A percentile compares a stretch with the other conserved stretches of the same genome.
phyloP scores from a whole-genome alignment of 2,797 vertebrate species.

The Diceros bicornis region DNA sequence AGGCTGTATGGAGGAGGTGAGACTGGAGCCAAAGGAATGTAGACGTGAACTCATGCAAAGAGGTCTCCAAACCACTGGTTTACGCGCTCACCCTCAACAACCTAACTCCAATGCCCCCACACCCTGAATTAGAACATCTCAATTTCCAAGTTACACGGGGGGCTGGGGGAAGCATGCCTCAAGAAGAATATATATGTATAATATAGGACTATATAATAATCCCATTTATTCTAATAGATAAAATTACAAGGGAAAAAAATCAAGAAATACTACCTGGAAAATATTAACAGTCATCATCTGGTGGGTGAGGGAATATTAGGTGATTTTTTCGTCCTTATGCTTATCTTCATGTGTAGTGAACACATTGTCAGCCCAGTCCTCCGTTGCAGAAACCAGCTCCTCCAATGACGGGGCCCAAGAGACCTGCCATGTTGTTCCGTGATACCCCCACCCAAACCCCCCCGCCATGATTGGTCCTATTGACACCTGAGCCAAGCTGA shows the following conservation, averaged over 20 bases:
- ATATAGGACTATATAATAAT: neutral
- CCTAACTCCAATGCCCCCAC: neutral
- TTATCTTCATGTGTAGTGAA: neutral
- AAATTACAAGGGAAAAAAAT: neutral
- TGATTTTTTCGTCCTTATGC: neutral
- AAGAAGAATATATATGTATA: neutral
- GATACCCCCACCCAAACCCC: too few species aligned
- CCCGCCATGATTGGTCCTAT: too few species aligned
- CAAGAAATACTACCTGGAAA: neutral
- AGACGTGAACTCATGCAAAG: neutral
- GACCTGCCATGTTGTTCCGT: too few species aligned
- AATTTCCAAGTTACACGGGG: neutral
- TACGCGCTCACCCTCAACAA: neutral
- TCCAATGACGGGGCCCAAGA: neutral
- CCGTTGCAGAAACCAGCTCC: neutral
- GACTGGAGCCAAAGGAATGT: neutral
- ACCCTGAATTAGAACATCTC: neutral
- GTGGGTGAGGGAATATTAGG: neutral
- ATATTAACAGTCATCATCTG: neutral
- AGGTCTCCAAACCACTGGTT: neutral
- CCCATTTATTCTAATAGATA: neutral
- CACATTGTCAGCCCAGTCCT: neutral
- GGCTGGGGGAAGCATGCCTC: neutral
- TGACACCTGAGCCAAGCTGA: too few species aligned
- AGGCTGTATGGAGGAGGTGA: neutral